Evolutionary conservation across 2,797 vertebrate genomes (phyloP).

Genomic region (Anguilla marmorata): DNA sequence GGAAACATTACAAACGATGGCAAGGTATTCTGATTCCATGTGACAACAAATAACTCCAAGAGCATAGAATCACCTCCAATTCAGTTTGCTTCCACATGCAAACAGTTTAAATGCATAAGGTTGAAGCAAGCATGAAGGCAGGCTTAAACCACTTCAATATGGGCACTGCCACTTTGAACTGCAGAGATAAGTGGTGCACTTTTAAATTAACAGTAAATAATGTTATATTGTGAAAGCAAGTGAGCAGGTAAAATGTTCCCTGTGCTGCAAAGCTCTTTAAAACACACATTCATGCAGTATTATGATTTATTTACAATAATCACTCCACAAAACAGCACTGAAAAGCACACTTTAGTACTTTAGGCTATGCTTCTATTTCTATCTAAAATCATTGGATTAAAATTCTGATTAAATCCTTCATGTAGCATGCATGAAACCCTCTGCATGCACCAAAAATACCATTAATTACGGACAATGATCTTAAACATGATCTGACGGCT

Average conservation of each 20-base stretch:
- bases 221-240: no score
- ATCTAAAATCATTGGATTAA: neutral
- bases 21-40: neutral
- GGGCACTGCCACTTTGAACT: neutral
- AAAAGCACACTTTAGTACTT: no score
- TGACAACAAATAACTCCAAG: neutral
- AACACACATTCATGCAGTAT: neutral
- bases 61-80: neutral
- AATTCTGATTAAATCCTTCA: neutral
- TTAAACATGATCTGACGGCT: neutral
- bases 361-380: no score
- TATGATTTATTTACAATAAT: neutral
- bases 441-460: no score
- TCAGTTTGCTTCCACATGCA: constrained; percentile 1
- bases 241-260: neutral
- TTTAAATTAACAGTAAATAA: constrained; percentile 1
- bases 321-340: neutral
- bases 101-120: neutral
- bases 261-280: neutral
- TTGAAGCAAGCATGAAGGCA: neutral
- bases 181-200: neutral
- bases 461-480: neutral
- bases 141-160: neutral
- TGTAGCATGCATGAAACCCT: neutral
- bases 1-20: neutral